Conservation (phyloP, 2,113 vertebrate species). For the Sakesphorus luctuosus region DNA sequence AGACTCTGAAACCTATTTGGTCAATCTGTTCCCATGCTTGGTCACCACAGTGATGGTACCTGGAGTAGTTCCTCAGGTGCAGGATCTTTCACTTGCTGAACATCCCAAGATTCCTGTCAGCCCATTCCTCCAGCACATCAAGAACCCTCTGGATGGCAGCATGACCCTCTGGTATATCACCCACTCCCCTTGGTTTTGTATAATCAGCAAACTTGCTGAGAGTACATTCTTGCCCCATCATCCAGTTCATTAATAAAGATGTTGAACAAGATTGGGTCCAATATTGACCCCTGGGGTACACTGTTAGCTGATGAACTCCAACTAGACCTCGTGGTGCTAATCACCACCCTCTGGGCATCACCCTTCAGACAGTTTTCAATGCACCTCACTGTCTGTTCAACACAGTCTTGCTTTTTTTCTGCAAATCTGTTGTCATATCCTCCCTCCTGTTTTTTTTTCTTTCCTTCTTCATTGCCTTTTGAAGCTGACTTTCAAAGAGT, state of each 20-base stretch:
- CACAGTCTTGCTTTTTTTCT: background rate
- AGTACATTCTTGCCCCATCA: background rate
- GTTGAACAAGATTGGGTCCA: background rate
- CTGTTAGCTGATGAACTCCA: background rate
- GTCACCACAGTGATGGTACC: background rate
- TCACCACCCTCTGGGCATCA: background rate
- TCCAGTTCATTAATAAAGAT: background rate
- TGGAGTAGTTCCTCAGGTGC: background rate
- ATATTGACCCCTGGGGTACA: background rate
- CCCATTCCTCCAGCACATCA: background rate
- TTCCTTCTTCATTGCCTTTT: background rate
- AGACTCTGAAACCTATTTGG: background rate
- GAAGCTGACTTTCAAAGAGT: background rate
- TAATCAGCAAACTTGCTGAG: background rate
- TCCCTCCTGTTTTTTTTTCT: background rate
- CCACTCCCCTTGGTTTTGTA: background rate
- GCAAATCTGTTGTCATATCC: background rate
- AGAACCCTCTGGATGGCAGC: background rate
- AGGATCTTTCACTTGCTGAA: background rate
- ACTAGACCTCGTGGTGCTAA: background rate
- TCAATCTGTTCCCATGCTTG: background rate
- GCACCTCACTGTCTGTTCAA: background rate
- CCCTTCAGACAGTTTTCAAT: background rate
- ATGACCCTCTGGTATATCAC: background rate
- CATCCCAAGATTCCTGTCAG: fast-evolving